A percentile compares a stretch with the other conserved stretches of the same genome.
These are phyloP conservation scores for Phlogophora meticulosa DNA, from an alignment of 2,888 invertebrate genomes.

Conservation along the genomic window DNA sequence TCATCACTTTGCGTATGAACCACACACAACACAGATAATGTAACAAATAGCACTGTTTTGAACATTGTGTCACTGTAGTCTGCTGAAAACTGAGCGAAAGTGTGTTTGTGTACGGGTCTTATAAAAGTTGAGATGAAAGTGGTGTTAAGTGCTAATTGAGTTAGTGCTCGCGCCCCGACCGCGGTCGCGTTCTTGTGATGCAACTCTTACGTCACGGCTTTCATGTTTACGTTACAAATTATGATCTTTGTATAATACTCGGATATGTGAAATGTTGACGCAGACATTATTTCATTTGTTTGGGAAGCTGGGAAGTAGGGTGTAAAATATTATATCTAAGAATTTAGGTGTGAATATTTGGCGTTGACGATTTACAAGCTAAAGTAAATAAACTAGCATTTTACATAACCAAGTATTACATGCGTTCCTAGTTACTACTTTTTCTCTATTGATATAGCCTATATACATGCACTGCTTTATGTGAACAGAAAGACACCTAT, in stretches of 20 bases:
- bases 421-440: too few relatives aligned
- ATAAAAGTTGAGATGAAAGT: conserved; percentile 86
- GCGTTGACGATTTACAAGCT: conserved; percentile 10
- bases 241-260: conserved; percentile 43
- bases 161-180: conserved; percentile 75
- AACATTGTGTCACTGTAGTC: conserved; percentile 54
- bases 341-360: conserved; percentile 26
- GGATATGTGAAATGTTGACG: conserved; percentile 49
- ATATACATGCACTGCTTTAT: too few relatives aligned
- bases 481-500: too few relatives aligned
- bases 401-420: too few relatives aligned
- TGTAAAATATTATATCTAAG: conserved; percentile 8
- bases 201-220: conserved; percentile 70
- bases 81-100: conserved; percentile 83
- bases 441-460: too few relatives aligned
- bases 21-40: conserved; percentile 63
- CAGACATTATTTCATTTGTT: conserved; percentile 28
- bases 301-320: conserved; percentile 37
- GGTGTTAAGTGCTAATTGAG: conserved; percentile 78
- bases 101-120: conserved; percentile 74
- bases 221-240: conserved; percentile 56
- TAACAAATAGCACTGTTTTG: conserved; percentile 56
- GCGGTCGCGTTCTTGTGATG: conserved; percentile 48
- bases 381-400: background rate
- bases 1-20: conserved; percentile 72